Evolutionary conservation across 2,113 vertebrate genomes (phyloP).

Genomic region (Piprites chloris): DNA sequence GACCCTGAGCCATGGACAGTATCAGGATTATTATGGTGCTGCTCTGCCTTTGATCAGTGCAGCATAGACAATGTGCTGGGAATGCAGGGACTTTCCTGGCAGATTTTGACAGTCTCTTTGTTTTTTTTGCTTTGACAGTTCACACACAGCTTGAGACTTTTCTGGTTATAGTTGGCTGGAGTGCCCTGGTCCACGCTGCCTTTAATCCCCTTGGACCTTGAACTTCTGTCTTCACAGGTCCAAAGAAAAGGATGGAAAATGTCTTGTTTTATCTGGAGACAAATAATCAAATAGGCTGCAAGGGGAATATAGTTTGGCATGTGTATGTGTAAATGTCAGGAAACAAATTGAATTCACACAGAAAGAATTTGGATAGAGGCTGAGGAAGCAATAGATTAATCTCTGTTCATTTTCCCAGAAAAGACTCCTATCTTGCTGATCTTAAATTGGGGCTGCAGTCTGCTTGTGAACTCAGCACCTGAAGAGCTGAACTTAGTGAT

Average conservation of each 20-base stretch:
- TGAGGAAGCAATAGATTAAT: not conserved
- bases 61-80: not conserved
- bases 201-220: not conserved
- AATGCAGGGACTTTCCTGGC: not conserved
- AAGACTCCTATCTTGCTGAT: not conserved
- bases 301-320: not conserved
- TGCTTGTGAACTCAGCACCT: not conserved
- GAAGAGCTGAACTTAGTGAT: not conserved
- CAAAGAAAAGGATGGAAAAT: not conserved
- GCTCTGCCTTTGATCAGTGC: not conserved
- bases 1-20: not conserved
- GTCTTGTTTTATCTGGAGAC: not conserved
- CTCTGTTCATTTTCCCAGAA: not conserved
- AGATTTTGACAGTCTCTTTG: not conserved
- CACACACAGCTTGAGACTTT: not conserved
- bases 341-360: not conserved
- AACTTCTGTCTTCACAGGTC: not conserved
- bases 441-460: not conserved
- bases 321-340: not conserved
- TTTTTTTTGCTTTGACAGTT: not conserved
- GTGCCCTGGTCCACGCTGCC: not conserved
- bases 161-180: not conserved
- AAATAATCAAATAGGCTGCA: not conserved
- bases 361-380: not conserved
- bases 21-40: not conserved